Conservation (phyloP, 1,140 invertebrate genomes). For the Drosophila bipectinata region DNA sequence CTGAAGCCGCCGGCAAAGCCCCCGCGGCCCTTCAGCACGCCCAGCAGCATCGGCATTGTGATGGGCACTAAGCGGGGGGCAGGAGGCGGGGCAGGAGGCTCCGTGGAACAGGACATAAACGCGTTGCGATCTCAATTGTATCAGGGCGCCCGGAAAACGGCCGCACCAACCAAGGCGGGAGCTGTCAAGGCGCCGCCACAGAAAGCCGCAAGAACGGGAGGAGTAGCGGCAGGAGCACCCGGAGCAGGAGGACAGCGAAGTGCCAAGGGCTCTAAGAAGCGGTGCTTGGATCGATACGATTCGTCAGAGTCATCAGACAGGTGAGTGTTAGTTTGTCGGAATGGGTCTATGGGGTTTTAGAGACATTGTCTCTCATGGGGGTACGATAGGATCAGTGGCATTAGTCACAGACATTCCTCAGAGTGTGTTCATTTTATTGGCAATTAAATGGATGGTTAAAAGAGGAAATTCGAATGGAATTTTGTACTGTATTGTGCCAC, state of each 20-base stretch:
- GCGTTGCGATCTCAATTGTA: slow-evolving; percentile 74
- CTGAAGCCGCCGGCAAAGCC: slow-evolving; percentile 58
- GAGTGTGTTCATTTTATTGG: no score
- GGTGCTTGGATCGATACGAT: slow-evolving; percentile 94
- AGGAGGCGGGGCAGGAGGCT: neutral
- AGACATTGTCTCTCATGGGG: neutral
- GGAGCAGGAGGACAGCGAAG: slow-evolving; percentile 11
- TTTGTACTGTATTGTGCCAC: no score
- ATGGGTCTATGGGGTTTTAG: neutral
- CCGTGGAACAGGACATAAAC: slow-evolving; percentile 54
- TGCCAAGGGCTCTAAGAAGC: slow-evolving; percentile 88
- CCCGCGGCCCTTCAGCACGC: slow-evolving; percentile 51
- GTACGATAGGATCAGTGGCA: neutral
- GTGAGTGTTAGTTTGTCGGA: slow-evolving; percentile 84
- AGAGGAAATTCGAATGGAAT: no score
- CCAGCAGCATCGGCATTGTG: slow-evolving; percentile 65
- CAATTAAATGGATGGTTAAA: no score
- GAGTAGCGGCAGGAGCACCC: neutral
- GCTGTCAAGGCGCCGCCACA: slow-evolving; percentile 3
- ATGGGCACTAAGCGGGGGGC: slow-evolving; percentile 59
- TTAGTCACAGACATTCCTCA: neutral
- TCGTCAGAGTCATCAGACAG: slow-evolving; percentile 95
- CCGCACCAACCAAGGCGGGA: slow-evolving; percentile 28
- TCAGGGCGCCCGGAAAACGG: slow-evolving; percentile 61
- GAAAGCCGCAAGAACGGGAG: slow-evolving; percentile 8